phyloP scores from a whole-genome alignment of 2,797 vertebrate genomes.

The Cossypha polioptera region DNA sequence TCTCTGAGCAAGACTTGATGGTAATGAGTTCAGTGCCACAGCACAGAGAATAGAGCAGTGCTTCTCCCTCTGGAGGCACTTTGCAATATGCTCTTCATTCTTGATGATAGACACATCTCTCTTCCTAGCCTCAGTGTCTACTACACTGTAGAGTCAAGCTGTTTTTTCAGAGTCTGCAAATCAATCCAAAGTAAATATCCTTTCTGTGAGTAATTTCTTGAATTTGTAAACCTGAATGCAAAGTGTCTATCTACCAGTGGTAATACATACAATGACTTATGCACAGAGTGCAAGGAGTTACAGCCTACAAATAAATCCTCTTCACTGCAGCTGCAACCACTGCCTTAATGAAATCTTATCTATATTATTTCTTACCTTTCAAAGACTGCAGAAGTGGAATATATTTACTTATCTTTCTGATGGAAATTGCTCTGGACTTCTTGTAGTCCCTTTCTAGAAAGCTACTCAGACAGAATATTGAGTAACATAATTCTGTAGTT shows the following conservation, averaged over 20 bases:
- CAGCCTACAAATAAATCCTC: not conserved
- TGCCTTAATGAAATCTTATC: not conserved
- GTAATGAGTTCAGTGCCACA: not conserved
- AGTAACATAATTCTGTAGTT: not conserved
- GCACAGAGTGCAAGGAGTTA: not conserved
- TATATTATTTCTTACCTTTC: not conserved
- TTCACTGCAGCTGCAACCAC: not conserved
- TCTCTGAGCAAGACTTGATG: not conserved
- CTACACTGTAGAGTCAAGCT: not conserved
- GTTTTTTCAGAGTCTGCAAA: not conserved
- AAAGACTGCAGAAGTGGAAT: not conserved
- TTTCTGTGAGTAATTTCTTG: not conserved
- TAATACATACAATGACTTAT: not conserved
- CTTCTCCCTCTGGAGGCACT: not conserved
- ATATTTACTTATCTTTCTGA: not conserved
- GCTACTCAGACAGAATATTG: not conserved
- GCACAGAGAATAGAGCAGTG: not conserved
- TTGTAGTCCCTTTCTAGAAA: not conserved
- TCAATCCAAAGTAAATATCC: not conserved
- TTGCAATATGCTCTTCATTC: not conserved
- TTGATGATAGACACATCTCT: accelerated
- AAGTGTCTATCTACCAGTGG: not conserved
- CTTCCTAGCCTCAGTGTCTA: not conserved
- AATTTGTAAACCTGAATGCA: not conserved
- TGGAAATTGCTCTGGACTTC: not conserved